Base-by-base conservation (phyloP, 1,140 invertebrate genomes). In the Megalopta genalis region DNA sequence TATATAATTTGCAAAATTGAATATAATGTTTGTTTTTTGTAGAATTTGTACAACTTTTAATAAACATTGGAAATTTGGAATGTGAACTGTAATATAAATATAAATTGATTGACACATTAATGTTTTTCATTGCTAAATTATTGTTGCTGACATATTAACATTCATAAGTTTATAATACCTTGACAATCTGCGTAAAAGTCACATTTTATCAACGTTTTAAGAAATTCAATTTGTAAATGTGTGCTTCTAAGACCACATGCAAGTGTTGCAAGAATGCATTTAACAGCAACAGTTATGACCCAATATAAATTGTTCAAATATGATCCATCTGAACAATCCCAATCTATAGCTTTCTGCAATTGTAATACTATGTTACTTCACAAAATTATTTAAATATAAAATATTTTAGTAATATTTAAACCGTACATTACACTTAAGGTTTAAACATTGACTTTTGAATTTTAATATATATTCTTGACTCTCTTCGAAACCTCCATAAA, bases 181-280 rank as follows among this genome's bases (percentile, higher is more conserved):
- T 90, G 88, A 71, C 95, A 93, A 84, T 94, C 93, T 74, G 93
- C 92, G 49, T 92, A 92, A 84, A 95, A 94, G 42, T 94, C 88
- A 23, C 89, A 91, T 9, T 92, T 89, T 57, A 93, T 90, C 27
- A 95, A 80, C 66, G 92, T 90, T 79, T 91, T 90, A 14, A 95
- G 85, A 83, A 95, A 94, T 81, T 94, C 91, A 52, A 93, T 93
- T 88, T 95, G 94, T 81, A 94, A 92, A 54, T 90, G 92, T 5
- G 93, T 92, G 67, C 94, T 95, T 57, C 90, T 91, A 73, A 95
- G 94, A 65, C 92, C 92, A 71, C 93, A 90, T 49, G 91, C 93
- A 2, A 96, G 87, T 0, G 93, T 91, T 21, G 92, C 92, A 63
- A 93, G 92, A 54, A 95, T 88, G 52, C 95, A 91, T 52, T 92